Percentiles rank a stretch among this genome's conserved stretches.
phyloP scores from a whole-genome alignment of 2,797 vertebrate genomes.

The Botia kubotai region DNA sequence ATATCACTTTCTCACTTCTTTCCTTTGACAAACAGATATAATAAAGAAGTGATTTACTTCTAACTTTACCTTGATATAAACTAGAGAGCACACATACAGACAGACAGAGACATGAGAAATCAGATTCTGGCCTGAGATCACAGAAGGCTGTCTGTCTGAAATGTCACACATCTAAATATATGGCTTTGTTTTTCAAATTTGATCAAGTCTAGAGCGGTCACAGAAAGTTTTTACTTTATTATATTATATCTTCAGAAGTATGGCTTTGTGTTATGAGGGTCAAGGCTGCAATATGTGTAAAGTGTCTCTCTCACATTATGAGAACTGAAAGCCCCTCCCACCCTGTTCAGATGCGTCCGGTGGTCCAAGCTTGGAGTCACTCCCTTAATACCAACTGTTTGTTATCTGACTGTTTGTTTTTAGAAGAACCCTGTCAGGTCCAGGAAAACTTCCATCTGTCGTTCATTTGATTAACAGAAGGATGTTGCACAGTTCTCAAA shows the following conservation, averaged over 20 bases:
- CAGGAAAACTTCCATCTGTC: background rate
- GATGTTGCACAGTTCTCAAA: background rate
- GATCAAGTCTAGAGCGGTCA: background rate
- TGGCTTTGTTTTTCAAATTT: background rate
- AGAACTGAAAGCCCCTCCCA: background rate
- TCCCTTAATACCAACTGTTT: background rate
- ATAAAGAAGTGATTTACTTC: background rate
- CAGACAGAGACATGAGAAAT: background rate
- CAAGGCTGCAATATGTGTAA: background rate
- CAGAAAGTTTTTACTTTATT: background rate
- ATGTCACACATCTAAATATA: background rate
- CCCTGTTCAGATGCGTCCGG: background rate
- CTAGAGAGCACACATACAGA: background rate
- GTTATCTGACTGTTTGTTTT: conserved; percentile 17
- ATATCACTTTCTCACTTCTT: background rate
- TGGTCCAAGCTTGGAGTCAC: background rate
- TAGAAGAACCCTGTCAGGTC: conserved; percentile 12
- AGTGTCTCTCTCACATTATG: background rate
- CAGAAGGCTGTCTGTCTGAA: background rate
- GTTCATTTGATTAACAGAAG: conserved; percentile 46
- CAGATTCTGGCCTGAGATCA: background rate
- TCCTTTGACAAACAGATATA: background rate
- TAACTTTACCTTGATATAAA: background rate
- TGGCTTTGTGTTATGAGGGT: background rate
- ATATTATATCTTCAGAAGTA: background rate